These are phyloP conservation scores for Sebastes kiyomatsui DNA, from an alignment of 2,797 vertebrate species.

Conservation along the genomic window DNA sequence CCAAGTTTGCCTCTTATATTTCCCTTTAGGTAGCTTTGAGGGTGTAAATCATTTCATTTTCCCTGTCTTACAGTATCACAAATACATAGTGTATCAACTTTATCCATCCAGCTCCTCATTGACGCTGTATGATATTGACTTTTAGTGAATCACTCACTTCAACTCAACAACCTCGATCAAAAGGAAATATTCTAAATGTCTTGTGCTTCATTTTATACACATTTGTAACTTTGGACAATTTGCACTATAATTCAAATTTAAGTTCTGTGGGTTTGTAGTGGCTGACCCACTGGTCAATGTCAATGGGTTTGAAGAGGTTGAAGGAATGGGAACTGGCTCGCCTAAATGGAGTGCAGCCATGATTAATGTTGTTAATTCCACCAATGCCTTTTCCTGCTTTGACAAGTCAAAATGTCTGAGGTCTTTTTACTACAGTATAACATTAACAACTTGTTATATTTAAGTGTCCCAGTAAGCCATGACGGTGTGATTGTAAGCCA, in stretches of 20 bases:
- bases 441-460: not conserved
- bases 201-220: not conserved
- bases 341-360: not conserved
- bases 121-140: not conserved
- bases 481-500: not conserved
- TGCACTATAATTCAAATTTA: not conserved
- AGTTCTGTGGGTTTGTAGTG: not conserved
- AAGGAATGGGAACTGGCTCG: not conserved
- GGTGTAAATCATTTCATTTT: not conserved
- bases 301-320: not conserved
- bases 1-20: not conserved
- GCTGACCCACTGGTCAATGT: not conserved
- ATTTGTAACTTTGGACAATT: not conserved
- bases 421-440: too few relatives aligned
- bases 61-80: not conserved
- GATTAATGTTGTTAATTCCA: not conserved
- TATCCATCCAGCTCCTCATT: not conserved
- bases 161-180: too few relatives aligned
- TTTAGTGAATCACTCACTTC: not conserved
- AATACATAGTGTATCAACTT: not conserved
- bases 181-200: not conserved
- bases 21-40: not conserved
- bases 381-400: not conserved
- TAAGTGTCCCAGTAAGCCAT: not conserved
- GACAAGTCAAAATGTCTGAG: not conserved